A percentile compares a stretch with the other conserved stretches of the same genome.
These are phyloP conservation scores for Myathropa florea DNA, from an alignment of 2,888 invertebrate genomes.

Conservation along the genomic window DNA sequence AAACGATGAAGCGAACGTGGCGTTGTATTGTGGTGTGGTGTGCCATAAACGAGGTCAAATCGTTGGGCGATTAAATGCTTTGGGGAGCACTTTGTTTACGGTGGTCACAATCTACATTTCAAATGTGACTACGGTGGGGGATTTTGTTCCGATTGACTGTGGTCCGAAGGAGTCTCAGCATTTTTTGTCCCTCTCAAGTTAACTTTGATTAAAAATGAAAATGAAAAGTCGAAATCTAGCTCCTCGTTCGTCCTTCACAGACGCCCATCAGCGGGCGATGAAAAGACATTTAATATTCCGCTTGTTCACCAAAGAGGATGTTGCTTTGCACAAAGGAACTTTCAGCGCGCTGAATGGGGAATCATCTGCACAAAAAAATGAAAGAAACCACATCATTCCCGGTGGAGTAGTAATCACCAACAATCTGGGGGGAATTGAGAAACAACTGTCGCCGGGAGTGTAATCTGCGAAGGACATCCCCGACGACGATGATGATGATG, in stretches of 20 bases:
- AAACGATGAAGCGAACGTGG: neutral
- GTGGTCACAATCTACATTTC: no score
- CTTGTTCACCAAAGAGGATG: neutral
- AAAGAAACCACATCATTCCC: neutral
- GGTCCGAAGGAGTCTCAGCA: no score
- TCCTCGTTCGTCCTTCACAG: neutral
- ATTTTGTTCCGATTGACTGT: no score
- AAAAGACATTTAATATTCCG: neutral
- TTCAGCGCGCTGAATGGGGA: neutral
- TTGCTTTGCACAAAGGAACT: no score
- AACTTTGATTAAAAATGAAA: neutral
- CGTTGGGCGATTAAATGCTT: constrained; percentile 29
- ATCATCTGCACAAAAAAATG: neutral
- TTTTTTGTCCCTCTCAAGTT: no score
- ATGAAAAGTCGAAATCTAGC: constrained; percentile 8
- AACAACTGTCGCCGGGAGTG: neutral
- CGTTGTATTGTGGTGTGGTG: neutral
- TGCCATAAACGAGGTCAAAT: constrained; percentile 14
- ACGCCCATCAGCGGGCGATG: constrained; percentile 18
- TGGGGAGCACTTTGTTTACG: constrained; percentile 22
- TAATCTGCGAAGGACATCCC: neutral
- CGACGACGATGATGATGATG: neutral
- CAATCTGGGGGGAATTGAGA: neutral
- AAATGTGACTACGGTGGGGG: no score
- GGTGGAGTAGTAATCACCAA: neutral